Evolutionary conservation across 1,140 invertebrate species (phyloP), one percentile per base, ranked within the genome.

Genomic region (Drosophila cardini): DNA sequence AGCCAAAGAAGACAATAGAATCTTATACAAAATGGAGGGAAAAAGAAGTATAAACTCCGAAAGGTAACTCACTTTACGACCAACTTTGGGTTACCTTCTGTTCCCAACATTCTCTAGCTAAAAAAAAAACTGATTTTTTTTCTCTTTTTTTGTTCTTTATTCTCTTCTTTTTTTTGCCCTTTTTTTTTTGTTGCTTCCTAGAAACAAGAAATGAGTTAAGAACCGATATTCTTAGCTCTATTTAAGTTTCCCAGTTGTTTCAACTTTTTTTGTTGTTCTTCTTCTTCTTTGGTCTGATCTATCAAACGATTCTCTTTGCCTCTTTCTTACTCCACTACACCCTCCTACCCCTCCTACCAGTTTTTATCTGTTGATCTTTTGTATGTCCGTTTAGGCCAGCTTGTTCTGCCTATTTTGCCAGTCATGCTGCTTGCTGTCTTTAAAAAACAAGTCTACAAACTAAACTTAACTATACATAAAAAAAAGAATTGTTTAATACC

Each of bases 401-500:
- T 55, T 55, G 34, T 53, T 42, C 50, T 43, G 61, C 26, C 9
- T 16, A 62, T 62, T 62, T 62, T 53, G 57, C 48, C 48, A 70
- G 67, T 70, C 67, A 70, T 50, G 7, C 34, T 9, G 5, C 38
- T 10, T 42, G 38, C 7, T 40, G 15, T 16, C 30, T 9, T 34
- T 11, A 26, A 40, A 36, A 38, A 15, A 34, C 57, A n/a, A 18
- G 43, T 48, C 32, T 34, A 16, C 13, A 53, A 53, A 53, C 46
- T 30, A 32, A 4, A 57, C 13, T 26, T 42, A 36, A 50, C 11
- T 13, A 62, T 18, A 8, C 15, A 8, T 7, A 46, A 11, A 45
- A 43, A 15, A 45, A 45, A 45, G 18, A 48, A 26, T 5, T 34
- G 36, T 15, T 48, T 61, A 38, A 38, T 16, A 26, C 36, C 21